These are phyloP conservation scores for Chrysina gloriosa DNA, from an alignment of 2,888 invertebrate genomes.

Conservation along the genomic window DNA sequence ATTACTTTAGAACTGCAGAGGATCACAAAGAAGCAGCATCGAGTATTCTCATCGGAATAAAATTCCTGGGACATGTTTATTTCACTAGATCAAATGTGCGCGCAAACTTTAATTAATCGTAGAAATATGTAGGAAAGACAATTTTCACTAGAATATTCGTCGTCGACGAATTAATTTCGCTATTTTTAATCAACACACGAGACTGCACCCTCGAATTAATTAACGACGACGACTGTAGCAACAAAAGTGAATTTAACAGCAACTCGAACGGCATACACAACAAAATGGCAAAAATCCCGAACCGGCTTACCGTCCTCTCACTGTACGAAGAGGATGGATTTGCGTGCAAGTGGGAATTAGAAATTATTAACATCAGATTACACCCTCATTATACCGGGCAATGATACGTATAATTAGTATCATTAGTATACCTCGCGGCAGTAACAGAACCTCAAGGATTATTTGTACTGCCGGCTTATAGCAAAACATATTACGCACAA, in stretches of 20 bases:
- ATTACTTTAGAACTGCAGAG: not conserved
- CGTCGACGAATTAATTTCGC: not conserved
- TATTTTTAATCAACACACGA: not conserved
- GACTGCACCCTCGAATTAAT: not conserved
- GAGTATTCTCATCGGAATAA: not conserved
- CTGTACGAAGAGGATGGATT: not conserved
- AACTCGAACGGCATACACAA: not conserved
- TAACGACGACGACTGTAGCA: not conserved
- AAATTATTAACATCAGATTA: slow-evolving; percentile 38
- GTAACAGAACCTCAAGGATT: slow-evolving; percentile 29
- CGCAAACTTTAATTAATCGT: slow-evolving; percentile 15
- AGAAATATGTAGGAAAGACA: not conserved
- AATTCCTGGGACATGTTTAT: slow-evolving; percentile 17
- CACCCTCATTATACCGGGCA: slow-evolving; percentile 38
- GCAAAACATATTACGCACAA: slow-evolving; percentile 26
- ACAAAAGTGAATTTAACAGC: not conserved
- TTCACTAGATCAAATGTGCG: slow-evolving; percentile 5
- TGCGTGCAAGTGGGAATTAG: slow-evolving; percentile 23
- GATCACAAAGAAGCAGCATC: not conserved
- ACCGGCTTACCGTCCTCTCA: not conserved
- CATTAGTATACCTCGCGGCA: slow-evolving; percentile 13
- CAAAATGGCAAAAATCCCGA: not conserved
- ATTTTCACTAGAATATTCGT: not conserved
- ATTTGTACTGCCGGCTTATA: slow-evolving; percentile 28
- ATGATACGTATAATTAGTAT: slow-evolving; percentile 40